Evolutionary conservation across 2,888 invertebrate genomes (phyloP), one percentile per base, ranked within the genome.

Genomic region (Peribatodes rhomboidaria): DNA sequence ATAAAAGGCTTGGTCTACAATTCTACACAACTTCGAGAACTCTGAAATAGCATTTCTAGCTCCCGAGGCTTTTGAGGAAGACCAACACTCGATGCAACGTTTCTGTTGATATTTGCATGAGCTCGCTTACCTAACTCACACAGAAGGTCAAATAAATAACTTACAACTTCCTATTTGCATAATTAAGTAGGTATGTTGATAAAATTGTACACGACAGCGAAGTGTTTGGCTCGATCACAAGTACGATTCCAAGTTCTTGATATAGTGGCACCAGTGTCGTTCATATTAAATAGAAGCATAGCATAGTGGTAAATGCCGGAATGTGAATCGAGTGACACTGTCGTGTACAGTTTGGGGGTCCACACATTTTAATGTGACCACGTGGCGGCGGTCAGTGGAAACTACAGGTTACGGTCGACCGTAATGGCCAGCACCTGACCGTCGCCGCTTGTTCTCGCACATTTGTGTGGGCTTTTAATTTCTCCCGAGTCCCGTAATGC

Each of bases 401-500:
- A 14, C 11, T n/a, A 20, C 13, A 8, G 0, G 13, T 22, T 22
- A 7, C 13, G n/a, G 27, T 8, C 22, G 1, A n/a, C 3, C 27
- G 22, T 22, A 27, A 22, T 46, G 46, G 46, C 46, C 27, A 27
- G 6, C 27, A 6, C 14, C 27, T 31, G 31, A 2, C 16, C 16
- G 16, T 27, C 14, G 10, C 16, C 10, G 31, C 31, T 9, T 18
- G 31, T n/a, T 47, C n/a, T 11, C 16, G 31, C n/a, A 37, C 0
- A 8, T 50, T 37, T 37, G 47, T 20, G 31, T 8, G 18, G 18
- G 14, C 7, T 35, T 46, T 37, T 78, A 81, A 76, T 76, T 64
- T 70, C 72, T 76, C 83, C 85, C 83, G 78, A 82, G 82, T 84
- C 85, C 84, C 85, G 81, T 83, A 73, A 78, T 82, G 85, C 83